Conservation (phyloP, 2,888 invertebrate species). For the Panopea generosa region DNA sequence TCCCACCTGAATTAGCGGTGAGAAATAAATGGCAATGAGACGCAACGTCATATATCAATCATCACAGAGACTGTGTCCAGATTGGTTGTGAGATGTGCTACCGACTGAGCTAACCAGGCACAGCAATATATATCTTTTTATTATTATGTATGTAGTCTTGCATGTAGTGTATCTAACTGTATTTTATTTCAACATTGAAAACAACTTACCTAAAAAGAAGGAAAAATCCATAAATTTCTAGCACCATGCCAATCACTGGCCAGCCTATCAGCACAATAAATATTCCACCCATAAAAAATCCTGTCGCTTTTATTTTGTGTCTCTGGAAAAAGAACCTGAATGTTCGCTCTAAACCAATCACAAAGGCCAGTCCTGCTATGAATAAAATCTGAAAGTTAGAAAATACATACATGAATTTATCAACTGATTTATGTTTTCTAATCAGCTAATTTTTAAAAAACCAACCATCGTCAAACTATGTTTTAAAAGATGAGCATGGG, state of each 20-base stretch:
- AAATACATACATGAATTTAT: background rate
- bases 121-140: too few species aligned
- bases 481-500: too few species aligned
- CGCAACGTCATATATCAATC: too few species aligned
- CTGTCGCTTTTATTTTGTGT: slow-evolving; percentile 96
- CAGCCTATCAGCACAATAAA: slow-evolving; percentile 96
- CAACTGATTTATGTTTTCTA: background rate
- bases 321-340: slow-evolving; percentile 99
- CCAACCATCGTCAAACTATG: background rate
- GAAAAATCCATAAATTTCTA: slow-evolving; percentile 98
- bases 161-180: too few species aligned
- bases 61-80: too few species aligned
- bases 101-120: too few species aligned
- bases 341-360: slow-evolving; percentile 97
- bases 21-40: too few species aligned
- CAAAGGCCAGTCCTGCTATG: slow-evolving; percentile 96
- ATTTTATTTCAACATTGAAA: too few species aligned
- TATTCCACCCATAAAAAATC: slow-evolving; percentile 97
- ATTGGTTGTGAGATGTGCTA: too few species aligned
- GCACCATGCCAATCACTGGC: slow-evolving; percentile 98
- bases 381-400: slow-evolving; percentile 94
- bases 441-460: background rate
- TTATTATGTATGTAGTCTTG: too few species aligned
- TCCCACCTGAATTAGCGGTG: too few species aligned
- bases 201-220: slow-evolving; percentile 87